Percentiles rank a stretch among this genome's conserved stretches.
Evolutionary conservation across 2,797 vertebrate genomes (phyloP).

Genomic region (Siniperca undulata): DNA sequence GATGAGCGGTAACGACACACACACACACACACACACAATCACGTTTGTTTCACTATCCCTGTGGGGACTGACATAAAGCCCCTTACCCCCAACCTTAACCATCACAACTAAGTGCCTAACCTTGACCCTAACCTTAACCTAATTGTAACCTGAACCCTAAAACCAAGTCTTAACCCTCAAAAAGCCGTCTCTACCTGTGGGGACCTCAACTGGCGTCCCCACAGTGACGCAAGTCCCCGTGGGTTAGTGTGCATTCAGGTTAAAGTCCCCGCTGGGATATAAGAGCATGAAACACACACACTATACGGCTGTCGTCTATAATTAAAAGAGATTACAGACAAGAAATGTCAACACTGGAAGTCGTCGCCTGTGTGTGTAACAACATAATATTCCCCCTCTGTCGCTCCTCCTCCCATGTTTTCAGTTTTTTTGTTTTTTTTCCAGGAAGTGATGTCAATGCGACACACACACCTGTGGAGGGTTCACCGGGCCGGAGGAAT

Average conservation of each 20-base stretch:
- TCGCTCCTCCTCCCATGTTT: not conserved
- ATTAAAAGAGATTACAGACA: slow-evolving; percentile 1
- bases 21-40: not conserved
- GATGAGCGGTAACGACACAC: slow-evolving; percentile 39
- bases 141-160: too few species aligned
- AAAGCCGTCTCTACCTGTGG: too few species aligned
- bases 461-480: slow-evolving; percentile 21
- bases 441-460: not conserved
- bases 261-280: too few species aligned
- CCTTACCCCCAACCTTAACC: too few species aligned
- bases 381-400: not conserved
- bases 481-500: not conserved
- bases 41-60: too few species aligned
- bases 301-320: not conserved
- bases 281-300: not conserved
- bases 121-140: too few species aligned
- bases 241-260: too few species aligned
- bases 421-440: not conserved
- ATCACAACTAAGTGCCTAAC: too few species aligned
- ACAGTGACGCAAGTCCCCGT: too few species aligned
- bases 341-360: not conserved
- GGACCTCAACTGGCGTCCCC: too few species aligned
- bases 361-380: not conserved
- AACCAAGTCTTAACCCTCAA: too few species aligned
- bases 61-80: too few species aligned